Evolutionary conservation across 1,140 invertebrate genomes (phyloP), one percentile per base, ranked within the genome.

Genomic region (Pseudomyrmex dendroicus): DNA sequence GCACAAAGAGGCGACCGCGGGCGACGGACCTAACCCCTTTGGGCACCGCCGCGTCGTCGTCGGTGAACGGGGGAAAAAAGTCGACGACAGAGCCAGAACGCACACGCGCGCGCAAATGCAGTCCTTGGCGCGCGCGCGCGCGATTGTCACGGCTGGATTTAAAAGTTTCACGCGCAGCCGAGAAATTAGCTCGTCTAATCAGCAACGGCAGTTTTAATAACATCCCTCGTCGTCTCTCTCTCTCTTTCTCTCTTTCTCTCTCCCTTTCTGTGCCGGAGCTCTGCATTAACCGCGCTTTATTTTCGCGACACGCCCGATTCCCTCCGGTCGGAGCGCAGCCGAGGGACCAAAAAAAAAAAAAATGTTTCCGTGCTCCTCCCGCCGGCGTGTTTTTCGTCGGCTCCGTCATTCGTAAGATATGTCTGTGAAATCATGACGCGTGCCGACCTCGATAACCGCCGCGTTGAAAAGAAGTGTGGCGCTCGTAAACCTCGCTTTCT

Each of bases 161-260:
- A 78, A 89, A 89, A 89, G 80, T 89, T 86, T 84, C 63, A 89
- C 84, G 72, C 73, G 76, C 66, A 17, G 54, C 52, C 25, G 35
- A 72, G 77, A 89, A 89, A 89, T 89, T 86, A 86, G 84, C 74
- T 78, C 80, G 73, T 88, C 82, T 87, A 89, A 89, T 89, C 82
- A 86, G 73, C 84, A 73, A 68, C 67, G 86, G 68, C 68, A 82
- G 84, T 52, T 76, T 80, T 67, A 67, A 84, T 80, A 67, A 78
- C 82, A 57, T 57, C 46, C 70, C 66, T 80, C 73, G 48, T 52
- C 50, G 25, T 80, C 35, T 17, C 46, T 62, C 25, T 61, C 70
- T 25, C 8, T 5, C 52, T 7, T 46, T 22, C 15, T 22, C 15
- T 25, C 46, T 0, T 20, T 46, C 3, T 61, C 52, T 52, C 2